These are phyloP conservation scores for Nothoprocta perdicaria DNA, from an alignment of 2,113 vertebrate species.

Conservation along the genomic window DNA sequence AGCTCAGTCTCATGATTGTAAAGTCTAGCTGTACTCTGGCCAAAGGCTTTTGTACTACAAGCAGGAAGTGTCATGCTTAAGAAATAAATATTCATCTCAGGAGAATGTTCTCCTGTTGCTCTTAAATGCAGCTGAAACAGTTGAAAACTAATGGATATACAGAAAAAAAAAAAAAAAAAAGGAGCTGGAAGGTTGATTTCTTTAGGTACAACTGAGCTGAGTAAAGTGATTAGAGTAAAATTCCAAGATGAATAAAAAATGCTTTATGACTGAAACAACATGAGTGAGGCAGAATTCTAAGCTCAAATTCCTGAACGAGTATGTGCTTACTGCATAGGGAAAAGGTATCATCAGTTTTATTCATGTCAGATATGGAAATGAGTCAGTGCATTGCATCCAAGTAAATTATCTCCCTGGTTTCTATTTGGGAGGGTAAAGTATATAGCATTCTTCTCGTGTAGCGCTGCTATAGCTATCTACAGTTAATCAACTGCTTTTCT, in stretches of 20 bases:
- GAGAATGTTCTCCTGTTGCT: constrained; percentile 30
- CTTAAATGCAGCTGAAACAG: not conserved
- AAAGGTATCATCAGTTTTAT: not conserved
- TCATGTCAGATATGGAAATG: not conserved
- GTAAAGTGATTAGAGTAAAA: not conserved
- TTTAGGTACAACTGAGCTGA: not conserved
- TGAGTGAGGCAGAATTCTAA: not conserved
- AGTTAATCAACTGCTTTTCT: not conserved
- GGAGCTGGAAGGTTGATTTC: not conserved
- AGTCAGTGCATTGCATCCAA: not conserved
- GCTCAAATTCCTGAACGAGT: not conserved
- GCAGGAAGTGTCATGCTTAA: constrained; percentile 59
- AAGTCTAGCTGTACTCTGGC: constrained; percentile 25
- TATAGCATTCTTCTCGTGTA: not conserved
- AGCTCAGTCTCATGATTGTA: constrained; percentile 10
- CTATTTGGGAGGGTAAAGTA: not conserved
- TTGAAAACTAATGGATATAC: not conserved
- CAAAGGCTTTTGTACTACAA: not conserved
- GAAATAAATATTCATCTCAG: constrained; percentile 62
- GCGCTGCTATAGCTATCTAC: not conserved
- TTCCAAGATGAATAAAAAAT: not conserved
- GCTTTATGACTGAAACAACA: not conserved
- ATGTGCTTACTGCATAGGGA: not conserved
- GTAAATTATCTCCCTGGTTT: not conserved
- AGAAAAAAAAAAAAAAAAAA: not conserved